These are phyloP conservation scores for Agelas oroides DNA, from an alignment of 37 sponge, comb jelly and placozoan species.

Conservation along the genomic window DNA sequence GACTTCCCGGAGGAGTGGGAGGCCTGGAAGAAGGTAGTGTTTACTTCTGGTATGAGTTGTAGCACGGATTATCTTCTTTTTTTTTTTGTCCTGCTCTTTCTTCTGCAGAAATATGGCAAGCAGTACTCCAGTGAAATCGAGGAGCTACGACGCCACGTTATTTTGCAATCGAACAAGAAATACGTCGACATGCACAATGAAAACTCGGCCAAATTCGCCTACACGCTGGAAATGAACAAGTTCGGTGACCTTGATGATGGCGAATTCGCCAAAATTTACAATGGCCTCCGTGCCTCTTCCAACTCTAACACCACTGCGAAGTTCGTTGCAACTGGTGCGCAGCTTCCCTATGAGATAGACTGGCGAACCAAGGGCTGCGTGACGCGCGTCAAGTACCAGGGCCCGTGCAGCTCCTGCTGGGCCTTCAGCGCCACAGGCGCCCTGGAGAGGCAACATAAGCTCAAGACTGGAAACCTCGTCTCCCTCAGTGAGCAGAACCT, in stretches of 20 bases:
- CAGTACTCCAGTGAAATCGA: conserved; percentile 33
- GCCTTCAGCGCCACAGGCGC: conserved; percentile 68
- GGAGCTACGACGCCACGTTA: conserved; percentile 39
- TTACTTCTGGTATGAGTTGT: neutral
- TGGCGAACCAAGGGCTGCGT: no score
- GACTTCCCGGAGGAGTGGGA: conserved; percentile 57
- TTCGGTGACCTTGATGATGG: conserved; percentile 50
- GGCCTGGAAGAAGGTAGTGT: conserved; percentile 61
- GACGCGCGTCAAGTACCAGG: neutral
- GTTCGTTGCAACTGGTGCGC: no score
- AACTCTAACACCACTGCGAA: no score
- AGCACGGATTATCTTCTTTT: no score
- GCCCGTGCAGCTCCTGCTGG: conserved; percentile 57
- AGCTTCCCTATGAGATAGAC: no score
- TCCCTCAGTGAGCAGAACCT: conserved; percentile 86
- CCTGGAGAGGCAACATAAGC: conserved; percentile 62
- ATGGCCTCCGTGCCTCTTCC: no score
- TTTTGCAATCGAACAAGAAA: conserved; percentile 66
- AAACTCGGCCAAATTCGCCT: conserved; percentile 40
- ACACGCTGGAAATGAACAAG: conserved; percentile 65
- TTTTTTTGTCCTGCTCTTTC: neutral
- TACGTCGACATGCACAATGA: conserved; percentile 63
- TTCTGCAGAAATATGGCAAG: conserved; percentile 12
- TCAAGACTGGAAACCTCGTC: conserved; percentile 54
- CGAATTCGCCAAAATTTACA: no score